phyloP scores from a whole-genome alignment of 2,888 invertebrate genomes.

The Drosophila diplacantha region DNA sequence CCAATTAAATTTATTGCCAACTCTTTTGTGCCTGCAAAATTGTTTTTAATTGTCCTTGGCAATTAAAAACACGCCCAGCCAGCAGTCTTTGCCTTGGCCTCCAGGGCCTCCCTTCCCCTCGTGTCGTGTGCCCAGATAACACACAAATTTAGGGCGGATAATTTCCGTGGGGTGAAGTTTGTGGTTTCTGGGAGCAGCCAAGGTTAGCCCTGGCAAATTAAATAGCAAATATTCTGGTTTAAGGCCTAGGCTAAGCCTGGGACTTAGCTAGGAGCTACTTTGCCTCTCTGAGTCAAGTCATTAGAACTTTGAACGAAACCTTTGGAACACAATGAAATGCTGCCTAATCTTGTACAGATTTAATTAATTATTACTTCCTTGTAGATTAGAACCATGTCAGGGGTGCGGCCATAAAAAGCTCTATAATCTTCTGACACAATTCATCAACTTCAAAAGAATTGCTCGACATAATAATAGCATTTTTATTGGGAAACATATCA shows the following conservation, averaged over 20 bases:
- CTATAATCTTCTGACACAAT: constrained; percentile 26
- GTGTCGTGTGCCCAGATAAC: constrained; percentile 33
- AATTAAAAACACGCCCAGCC: constrained; percentile 65
- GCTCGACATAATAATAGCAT: constrained; percentile 19
- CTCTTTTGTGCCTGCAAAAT: constrained; percentile 63
- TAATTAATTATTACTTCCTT: constrained; percentile 17
- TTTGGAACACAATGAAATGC: background rate
- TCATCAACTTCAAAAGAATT: constrained; percentile 26
- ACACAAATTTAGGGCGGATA: constrained; percentile 32
- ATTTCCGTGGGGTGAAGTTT: constrained; percentile 14
- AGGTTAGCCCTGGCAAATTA: constrained; percentile 8
- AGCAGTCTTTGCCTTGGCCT: constrained; percentile 15
- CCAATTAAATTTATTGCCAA: constrained; percentile 69
- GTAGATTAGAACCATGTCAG: constrained; percentile 14
- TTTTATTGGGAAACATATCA: constrained; percentile 21
- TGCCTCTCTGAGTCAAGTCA: background rate
- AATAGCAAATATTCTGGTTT: background rate
- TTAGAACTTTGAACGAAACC: background rate
- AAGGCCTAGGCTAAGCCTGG: background rate
- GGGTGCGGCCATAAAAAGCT: constrained; percentile 9
- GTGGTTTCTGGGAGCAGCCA: constrained; percentile 3
- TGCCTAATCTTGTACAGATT: constrained; percentile 7
- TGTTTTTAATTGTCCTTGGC: constrained; percentile 69
- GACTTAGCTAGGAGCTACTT: background rate
- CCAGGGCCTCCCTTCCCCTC: background rate